Base-by-base conservation (phyloP, 2,797 vertebrate species). In the Lagocephalus sceleratus region DNA sequence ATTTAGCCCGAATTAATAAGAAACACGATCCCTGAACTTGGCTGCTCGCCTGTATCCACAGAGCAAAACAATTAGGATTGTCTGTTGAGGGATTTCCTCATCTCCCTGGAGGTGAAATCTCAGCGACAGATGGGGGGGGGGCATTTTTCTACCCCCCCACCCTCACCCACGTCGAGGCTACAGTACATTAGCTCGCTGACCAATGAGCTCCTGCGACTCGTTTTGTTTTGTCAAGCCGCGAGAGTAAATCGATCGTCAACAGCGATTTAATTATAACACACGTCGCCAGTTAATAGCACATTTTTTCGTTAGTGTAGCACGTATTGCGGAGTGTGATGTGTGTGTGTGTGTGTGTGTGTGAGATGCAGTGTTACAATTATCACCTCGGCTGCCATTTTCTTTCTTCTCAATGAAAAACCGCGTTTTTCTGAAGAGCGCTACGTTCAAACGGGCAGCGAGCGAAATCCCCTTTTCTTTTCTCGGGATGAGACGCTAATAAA, bases 81-180 rank as follows among this genome's bases (percentile, higher is more conserved):
- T 77, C 47, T 66, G 60, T 20, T 39, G 39, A 75, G 75, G 80
- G 80, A 85, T 85, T 85, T 81, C 7, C 60, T 78, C 71, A 77
- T 71, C 75, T 74, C 73, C 68, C 52, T 35, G 42, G 66, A 70
- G 68, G 66, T 72, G 70, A 78, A 83, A 83, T 86, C 78, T 65
- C 58, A 53, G 47, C 19, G 70, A 75, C 83, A 85, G 83, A 82
- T 86, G 81, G 77, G 60, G 81, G 77, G 60, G 26, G 53, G 32
- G 12, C 32, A 35, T 82, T 75, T 78, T 75, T 66, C 54, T 60
- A 72, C 40, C 76, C 62, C 73, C 32, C 40, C 52, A 54, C 44
- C 43, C n/a, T n/a, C n/a, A n/a, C n/a, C n/a, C n/a, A n/a, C n/a
- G n/a, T n/a, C n/a, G n/a, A 35, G 51, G 51, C 51, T 62, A 32